Percentiles rank a stretch among this genome's conserved stretches.
Evolutionary conservation across 2,888 invertebrate genomes (phyloP).

Genomic region (Dyspetes luteomarginatus): DNA sequence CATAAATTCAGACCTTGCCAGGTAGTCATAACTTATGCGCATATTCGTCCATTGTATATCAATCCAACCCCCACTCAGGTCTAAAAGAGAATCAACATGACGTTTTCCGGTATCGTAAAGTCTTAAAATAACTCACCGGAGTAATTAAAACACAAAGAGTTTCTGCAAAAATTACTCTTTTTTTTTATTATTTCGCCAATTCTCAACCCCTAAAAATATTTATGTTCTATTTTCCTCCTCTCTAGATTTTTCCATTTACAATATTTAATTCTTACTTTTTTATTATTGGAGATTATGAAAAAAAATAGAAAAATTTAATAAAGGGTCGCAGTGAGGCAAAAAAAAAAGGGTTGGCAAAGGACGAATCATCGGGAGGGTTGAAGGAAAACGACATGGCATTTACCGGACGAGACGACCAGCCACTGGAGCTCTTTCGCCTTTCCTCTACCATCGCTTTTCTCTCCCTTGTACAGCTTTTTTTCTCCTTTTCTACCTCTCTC

Average conservation of each 20-base stretch:
- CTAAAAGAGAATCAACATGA: neutral
- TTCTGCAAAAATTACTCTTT: neutral
- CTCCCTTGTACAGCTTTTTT: conserved; percentile 20
- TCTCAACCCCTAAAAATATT: no score
- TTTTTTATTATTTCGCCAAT: neutral
- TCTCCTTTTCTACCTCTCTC: conserved; percentile 38
- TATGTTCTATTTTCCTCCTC: no score
- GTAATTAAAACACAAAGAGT: no score
- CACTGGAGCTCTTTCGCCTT: neutral
- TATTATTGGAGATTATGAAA: neutral
- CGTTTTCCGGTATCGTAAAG: conserved; percentile 24
- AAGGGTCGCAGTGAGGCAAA: neutral
- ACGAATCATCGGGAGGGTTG: conserved; percentile 17
- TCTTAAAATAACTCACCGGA: neutral
- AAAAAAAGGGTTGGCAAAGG: neutral
- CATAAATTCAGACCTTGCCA: conserved; percentile 35
- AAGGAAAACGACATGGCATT: conserved; percentile 31
- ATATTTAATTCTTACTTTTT: neutral
- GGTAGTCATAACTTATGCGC: conserved; percentile 31
- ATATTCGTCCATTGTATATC: conserved; percentile 20
- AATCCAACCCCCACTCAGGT: no score
- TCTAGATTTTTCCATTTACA: no score
- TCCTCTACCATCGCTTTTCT: conserved; percentile 23
- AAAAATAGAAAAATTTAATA: neutral
- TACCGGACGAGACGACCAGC: conserved; percentile 8